A percentile compares a stretch with the other conserved stretches of the same genome.
phyloP scores from a whole-genome alignment of 2,113 vertebrate species.

The Trematomus loennbergii region DNA sequence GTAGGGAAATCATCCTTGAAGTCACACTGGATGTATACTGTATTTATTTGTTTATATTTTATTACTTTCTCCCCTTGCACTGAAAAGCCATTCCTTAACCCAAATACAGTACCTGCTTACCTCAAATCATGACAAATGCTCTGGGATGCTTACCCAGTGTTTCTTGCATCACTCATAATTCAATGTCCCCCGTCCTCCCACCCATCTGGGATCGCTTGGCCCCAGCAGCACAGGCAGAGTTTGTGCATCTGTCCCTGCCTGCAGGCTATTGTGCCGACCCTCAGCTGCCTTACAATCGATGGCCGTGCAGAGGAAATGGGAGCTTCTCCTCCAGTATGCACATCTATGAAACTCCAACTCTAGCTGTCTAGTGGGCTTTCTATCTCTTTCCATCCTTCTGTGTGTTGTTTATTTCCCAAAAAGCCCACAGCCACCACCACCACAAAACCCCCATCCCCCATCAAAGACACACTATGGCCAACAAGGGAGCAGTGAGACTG shows the following conservation, averaged over 20 bases:
- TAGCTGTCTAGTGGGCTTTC: conserved; percentile 11
- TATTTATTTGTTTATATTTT: conserved; percentile 25
- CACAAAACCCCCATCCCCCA: neutral
- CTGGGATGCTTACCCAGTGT: conserved; percentile 67
- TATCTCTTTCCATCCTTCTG: conserved; percentile 50
- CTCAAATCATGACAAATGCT: conserved; percentile 69
- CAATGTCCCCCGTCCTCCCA: conserved; percentile 56
- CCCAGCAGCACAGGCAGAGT: conserved; percentile 35
- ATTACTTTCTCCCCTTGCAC: neutral
- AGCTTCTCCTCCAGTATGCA: conserved; percentile 3
- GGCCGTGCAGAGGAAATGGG: conserved; percentile 36
- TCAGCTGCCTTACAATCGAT: conserved; percentile 61
- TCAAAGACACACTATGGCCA: conserved; percentile 14
- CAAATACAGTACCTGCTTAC: conserved; percentile 16
- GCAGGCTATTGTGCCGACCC: conserved; percentile 55
- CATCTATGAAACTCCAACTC: conserved; percentile 35
- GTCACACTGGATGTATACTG: neutral
- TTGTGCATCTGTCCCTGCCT: conserved; percentile 67
- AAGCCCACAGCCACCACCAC: neutral
- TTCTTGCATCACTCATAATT: conserved; percentile 76
- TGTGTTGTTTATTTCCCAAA: conserved; percentile 38
- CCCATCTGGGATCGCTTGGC: conserved; percentile 67
- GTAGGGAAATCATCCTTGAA: conserved; percentile 2
- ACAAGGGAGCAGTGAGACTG: neutral
- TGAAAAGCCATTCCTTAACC: conserved; percentile 14